A percentile compares a stretch with the other conserved stretches of the same genome.
These are phyloP conservation scores for Pelvicachromis taeniatus DNA, from an alignment of 2,113 vertebrate genomes.

Conservation along the genomic window DNA sequence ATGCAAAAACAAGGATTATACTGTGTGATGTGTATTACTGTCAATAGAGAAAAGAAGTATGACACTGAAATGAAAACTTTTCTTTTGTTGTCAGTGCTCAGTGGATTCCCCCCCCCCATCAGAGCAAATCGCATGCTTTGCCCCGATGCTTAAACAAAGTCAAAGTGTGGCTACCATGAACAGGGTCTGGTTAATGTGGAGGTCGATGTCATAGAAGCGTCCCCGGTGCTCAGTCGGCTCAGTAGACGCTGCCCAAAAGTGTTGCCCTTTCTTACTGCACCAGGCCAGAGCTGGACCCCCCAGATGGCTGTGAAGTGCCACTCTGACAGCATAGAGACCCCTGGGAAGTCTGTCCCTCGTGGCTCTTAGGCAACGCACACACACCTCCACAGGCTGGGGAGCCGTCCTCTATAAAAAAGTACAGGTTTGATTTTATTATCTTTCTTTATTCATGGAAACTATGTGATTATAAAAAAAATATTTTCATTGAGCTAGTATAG, in stretches of 20 bases:
- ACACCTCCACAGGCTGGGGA: slow-evolving; percentile 76
- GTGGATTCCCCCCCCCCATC: background rate
- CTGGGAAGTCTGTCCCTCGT: slow-evolving; percentile 84
- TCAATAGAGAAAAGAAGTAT: background rate
- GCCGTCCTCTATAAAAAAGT: slow-evolving; percentile 48
- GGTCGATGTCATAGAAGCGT: slow-evolving; percentile 77
- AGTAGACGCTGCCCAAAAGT: slow-evolving; percentile 56
- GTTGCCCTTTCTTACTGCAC: slow-evolving; percentile 49
- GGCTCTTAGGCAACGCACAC: slow-evolving; percentile 79
- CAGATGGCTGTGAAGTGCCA: slow-evolving; percentile 76
- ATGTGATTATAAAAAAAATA: background rate
- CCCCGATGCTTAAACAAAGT: background rate
- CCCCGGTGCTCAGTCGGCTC: slow-evolving; percentile 73
- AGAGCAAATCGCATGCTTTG: background rate
- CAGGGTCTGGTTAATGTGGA: slow-evolving; percentile 81
- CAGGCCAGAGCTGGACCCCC: slow-evolving; percentile 70
- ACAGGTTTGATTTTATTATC: background rate
- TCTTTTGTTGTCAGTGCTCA: background rate
- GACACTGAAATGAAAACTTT: background rate
- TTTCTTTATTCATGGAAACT: background rate
- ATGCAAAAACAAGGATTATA: background rate
- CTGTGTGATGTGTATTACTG: background rate
- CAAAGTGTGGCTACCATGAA: slow-evolving; percentile 58
- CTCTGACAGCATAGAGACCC: slow-evolving; percentile 78
- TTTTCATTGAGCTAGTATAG: too few relatives aligned